A percentile compares a stretch with the other conserved stretches of the same genome.
Evolutionary conservation across 2,888 invertebrate species (phyloP).

Genomic region (Nephrocerus scutellatus): DNA sequence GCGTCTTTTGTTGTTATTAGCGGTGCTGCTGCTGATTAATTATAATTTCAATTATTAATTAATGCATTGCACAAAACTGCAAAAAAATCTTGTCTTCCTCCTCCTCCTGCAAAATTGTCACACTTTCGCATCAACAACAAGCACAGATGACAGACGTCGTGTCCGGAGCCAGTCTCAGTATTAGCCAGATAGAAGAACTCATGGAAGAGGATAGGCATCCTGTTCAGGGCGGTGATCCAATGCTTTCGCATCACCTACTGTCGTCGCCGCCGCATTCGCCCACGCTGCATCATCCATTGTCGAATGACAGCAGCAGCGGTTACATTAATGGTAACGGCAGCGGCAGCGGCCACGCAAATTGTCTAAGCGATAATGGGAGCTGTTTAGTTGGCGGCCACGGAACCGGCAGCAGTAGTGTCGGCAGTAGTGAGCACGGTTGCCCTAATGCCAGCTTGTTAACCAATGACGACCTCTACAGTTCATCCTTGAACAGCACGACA

Average conservation of each 20-base stretch:
- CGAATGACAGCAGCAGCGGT: conserved; percentile 17
- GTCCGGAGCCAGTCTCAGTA: conserved; percentile 52
- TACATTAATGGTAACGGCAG: conserved; percentile 23
- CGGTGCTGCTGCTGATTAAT: too few relatives aligned
- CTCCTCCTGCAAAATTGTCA: too few relatives aligned
- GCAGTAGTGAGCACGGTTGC: conserved; percentile 14
- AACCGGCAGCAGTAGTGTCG: conserved; percentile 13
- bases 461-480: background rate
- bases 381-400: conserved; percentile 11
- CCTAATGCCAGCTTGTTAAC: conserved; percentile 8
- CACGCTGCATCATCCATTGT: conserved; percentile 30
- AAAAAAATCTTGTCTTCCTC: too few relatives aligned
- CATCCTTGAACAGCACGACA: conserved; percentile 10
- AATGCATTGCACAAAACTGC: too few relatives aligned
- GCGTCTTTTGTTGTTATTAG: conserved; percentile 6
- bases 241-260: conserved; percentile 50
- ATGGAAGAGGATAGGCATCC: conserved; percentile 56
- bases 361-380: conserved; percentile 15
- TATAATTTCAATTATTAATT: too few relatives aligned
- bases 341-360: conserved; percentile 11
- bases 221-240: conserved; percentile 57
- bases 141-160: conserved; percentile 56
- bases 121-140: too few relatives aligned
- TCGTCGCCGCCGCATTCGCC: conserved; percentile 49
- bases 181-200: conserved; percentile 59